Base-by-base conservation (phyloP, 2,113 vertebrate genomes). In the Rhinoptilus africanus region DNA sequence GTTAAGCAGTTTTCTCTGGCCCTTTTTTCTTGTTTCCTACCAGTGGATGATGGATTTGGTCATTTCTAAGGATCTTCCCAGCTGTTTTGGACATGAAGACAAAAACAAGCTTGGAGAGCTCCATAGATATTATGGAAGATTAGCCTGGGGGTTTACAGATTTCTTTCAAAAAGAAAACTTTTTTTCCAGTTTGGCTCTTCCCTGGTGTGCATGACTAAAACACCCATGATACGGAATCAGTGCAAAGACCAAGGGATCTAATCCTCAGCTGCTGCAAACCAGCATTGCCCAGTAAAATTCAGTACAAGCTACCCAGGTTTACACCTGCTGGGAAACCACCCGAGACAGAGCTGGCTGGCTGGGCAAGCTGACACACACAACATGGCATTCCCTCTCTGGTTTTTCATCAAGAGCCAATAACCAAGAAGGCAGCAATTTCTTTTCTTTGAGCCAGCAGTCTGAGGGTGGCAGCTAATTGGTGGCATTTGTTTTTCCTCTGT, bases 1-100 rank as follows among this genome's bases (percentile, higher is more conserved):
- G 85, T 95, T 94, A 96, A 93, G 69, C 74, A 41, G 75, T 71
- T 78, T 72, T 94, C 68, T 81, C 84, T 92, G 80, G 45, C 64
- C 71, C 77, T 67, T 96, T 96, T 90, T 93, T 91, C 89, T 91
- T 0, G 2, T 92, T 97, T 94, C 84, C 94, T 95, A 90, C 37
- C 57, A 74, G 69, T 90, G 82, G 35, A 72, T 95, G 92, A 94
- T 95, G 88, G 90, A 97, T 94, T 94, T 96, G 89, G 93, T 92
- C 0, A 91, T 93, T 94, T 94, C 82, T 76, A 74, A 95, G 89
- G 95, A 88, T 35, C 75, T 96, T 94, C 62, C 87, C 96, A 95
- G 96, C 93, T 97, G 95, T 94, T 97, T 95, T 53, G 71, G 69
- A 83, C 78, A 86, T 12, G 19, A 85, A 95, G 93, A 94, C 84